Evolutionary conservation across 2,888 invertebrate species (phyloP).

Genomic region (Noctua pronuba): DNA sequence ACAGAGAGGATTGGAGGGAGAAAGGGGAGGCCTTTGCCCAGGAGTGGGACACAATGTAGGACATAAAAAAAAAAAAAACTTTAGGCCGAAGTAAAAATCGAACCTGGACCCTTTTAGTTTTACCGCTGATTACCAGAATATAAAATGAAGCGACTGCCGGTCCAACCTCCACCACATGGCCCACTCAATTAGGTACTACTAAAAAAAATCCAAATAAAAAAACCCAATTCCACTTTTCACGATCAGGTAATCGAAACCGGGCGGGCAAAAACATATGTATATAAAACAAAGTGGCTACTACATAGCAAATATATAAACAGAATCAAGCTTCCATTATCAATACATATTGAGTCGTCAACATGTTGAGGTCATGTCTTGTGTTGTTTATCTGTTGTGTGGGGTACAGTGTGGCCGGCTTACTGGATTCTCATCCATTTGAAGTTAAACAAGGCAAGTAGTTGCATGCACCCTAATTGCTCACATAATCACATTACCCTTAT

Average conservation of each 20-base stretch:
- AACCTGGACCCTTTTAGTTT: background rate
- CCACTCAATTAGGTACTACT: too few relatives aligned
- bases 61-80: too few relatives aligned
- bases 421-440: background rate
- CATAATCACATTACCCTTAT: background rate
- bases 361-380: constrained; percentile 15
- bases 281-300: background rate
- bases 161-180: too few relatives aligned
- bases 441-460: constrained; percentile 13
- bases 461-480: background rate
- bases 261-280: background rate
- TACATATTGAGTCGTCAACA: background rate
- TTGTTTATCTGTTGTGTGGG: constrained; percentile 7
- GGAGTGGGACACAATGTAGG: too few relatives aligned
- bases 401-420: background rate
- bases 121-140: background rate
- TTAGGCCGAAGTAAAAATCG: too few relatives aligned
- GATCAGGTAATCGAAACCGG: background rate
- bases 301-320: background rate
- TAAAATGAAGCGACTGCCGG: background rate
- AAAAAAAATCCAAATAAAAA: too few relatives aligned
- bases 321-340: background rate
- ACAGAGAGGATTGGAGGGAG: too few relatives aligned
- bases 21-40: too few relatives aligned
- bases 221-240: background rate